Evolutionary conservation across 2,888 invertebrate species (phyloP), one percentile per base, ranked within the genome.

Genomic region (Drosophila koepferae): DNA sequence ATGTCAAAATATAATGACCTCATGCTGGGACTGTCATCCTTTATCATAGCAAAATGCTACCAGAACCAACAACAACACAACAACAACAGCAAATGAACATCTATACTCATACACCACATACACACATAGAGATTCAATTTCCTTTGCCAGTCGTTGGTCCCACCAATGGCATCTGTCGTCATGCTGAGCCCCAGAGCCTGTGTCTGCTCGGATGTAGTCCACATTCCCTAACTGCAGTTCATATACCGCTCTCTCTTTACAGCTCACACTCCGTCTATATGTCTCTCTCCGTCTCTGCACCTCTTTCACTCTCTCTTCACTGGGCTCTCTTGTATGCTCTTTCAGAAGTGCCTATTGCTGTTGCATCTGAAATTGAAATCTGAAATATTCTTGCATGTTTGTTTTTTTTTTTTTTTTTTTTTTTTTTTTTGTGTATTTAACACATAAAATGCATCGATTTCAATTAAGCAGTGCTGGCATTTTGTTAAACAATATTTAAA

Each of bases 351-450:
- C 90, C 89, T 90, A 89, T 85, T 85, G 89, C 89, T 90, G 90
- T 86, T 75, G 90, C 87, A 86, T 86, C 90, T 90, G 87, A 89
- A 86, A 86, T 86, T 90, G 90, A 84, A 86, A 86, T 86, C 85
- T 83, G 72, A 23, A 73, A 61, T 55, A 65, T 80, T 78, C 36
- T 59, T 53, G 55, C 16, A 40, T 20, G n/a, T 70, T 70, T 16
- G 43, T 55, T 56, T 56, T 63, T 43, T 16, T 16, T 7, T n/a
- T 36, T n/a, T 44, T 8, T 44, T 34, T n/a, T 49, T 60, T 54
- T 58, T 65, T 36, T 44, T 36, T 36, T 2, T 23, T 28, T 38
- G 66, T 53, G 67, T 62, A 63, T 38, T 48, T 74, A 68, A 76
- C 73, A 72, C 66, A 59, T 68, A 76, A 85, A 79, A 40, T 77